Conservation (phyloP, 92 coral and sea anemone genomes). For the Diadumene lineata region DNA sequence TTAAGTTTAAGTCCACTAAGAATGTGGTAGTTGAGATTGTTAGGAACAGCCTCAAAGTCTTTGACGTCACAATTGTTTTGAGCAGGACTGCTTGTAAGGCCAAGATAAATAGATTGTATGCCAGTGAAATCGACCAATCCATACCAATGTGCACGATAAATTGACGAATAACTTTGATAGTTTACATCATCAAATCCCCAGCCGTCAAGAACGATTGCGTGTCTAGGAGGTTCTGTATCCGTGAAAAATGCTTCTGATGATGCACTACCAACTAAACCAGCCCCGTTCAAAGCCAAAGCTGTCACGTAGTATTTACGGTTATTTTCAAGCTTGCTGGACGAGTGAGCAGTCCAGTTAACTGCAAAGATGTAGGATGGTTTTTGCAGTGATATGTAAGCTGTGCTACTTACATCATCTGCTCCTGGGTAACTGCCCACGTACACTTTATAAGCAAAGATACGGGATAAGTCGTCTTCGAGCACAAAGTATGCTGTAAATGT, state of each 20-base stretch:
- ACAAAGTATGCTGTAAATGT: slow-evolving; percentile 73
- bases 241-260: slow-evolving; percentile 73
- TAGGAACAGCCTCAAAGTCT: slow-evolving; percentile 51
- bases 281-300: slow-evolving; percentile 70
- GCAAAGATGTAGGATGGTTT: slow-evolving; percentile 49
- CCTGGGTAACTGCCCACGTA: slow-evolving; percentile 87
- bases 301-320: slow-evolving; percentile 80
- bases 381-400: slow-evolving; percentile 29
- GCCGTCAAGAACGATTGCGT: slow-evolving; percentile 80
- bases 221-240: slow-evolving; percentile 76
- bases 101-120: slow-evolving; percentile 61
- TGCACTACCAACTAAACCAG: slow-evolving; percentile 70
- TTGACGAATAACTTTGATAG: slow-evolving; percentile 68
- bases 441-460: slow-evolving; percentile 67
- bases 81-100: slow-evolving; percentile 60
- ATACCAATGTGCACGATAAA: slow-evolving; percentile 92
- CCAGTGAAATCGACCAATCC: slow-evolving; percentile 78
- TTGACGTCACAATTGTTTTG: slow-evolving; percentile 60
- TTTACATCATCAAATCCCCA: slow-evolving; percentile 85
- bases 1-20: slow-evolving; percentile 63
- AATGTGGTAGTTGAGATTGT: slow-evolving; percentile 52
- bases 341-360: slow-evolving; percentile 80
- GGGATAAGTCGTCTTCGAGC: slow-evolving; percentile 77
- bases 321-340: slow-evolving; percentile 40
- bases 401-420: slow-evolving; percentile 75